Evolutionary conservation across 2,797 vertebrate genomes (phyloP).

Genomic region (Balearica regulorum): DNA sequence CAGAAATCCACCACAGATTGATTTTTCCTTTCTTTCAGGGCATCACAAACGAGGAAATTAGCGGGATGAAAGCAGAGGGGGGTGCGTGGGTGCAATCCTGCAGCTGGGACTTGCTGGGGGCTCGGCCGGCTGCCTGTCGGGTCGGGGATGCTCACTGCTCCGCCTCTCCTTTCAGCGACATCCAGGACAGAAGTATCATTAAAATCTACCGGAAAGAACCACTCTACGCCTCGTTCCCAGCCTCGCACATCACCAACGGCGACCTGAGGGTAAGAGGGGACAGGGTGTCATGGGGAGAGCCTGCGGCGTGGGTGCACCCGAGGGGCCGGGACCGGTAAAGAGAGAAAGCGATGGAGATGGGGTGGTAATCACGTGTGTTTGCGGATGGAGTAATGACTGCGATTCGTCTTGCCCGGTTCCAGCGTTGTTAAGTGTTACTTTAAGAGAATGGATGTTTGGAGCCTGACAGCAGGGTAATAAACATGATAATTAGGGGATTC

Average conservation of each 20-base stretch:
- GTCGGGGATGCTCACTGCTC: neutral
- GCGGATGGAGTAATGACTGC: neutral
- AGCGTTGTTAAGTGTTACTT: neutral
- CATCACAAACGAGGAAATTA: accelerated
- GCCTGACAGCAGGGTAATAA: neutral
- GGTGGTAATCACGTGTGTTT: neutral
- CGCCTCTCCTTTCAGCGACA: conserved; percentile 76
- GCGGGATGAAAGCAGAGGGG: neutral
- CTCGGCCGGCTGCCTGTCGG: accelerated
- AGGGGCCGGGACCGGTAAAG: accelerated
- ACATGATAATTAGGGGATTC: conserved; percentile 45
- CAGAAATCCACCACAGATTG: neutral
- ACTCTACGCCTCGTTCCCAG: conserved; percentile 93
- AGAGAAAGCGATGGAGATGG: neutral
- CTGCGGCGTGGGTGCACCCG: accelerated
- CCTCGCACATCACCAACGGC: conserved; percentile 92
- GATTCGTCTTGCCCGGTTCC: neutral
- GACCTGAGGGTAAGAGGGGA: conserved; percentile 88
- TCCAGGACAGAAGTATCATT: conserved; percentile 98
- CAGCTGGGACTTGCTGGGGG: neutral
- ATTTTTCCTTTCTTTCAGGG: neutral
- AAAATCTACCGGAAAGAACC: conserved; percentile 99
- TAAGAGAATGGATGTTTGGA: neutral
- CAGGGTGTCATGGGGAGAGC: neutral
- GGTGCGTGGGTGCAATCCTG: accelerated